Evolutionary conservation across 92 coral and sea anemone species (phyloP).

Genomic region (Phenganax subtilis): DNA sequence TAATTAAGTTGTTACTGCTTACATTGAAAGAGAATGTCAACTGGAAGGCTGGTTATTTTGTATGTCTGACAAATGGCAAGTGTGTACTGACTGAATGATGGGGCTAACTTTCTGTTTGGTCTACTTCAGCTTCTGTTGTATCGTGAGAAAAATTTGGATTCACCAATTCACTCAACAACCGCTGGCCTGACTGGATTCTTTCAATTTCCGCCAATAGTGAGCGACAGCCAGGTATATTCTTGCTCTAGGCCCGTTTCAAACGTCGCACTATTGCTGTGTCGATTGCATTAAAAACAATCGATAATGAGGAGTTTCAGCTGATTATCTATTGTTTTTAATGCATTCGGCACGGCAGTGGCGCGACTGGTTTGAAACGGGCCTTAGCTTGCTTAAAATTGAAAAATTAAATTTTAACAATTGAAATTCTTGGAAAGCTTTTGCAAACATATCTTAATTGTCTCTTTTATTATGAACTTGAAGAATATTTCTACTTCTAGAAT

Average conservation of each 20-base stretch:
- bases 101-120: neutral
- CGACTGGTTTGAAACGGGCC: too few species aligned
- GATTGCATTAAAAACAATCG: neutral
- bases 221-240: constrained; percentile 67
- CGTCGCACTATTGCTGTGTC: neutral
- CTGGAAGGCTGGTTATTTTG: too few species aligned
- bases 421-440: neutral
- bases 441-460: neutral
- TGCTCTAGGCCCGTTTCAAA: neutral
- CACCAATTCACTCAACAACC: constrained; percentile 71
- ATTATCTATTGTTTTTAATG: too few species aligned
- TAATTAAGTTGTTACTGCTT: too few species aligned
- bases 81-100: neutral
- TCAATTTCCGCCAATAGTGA: constrained; percentile 91
- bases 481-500: constrained; percentile 26
- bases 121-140: constrained; percentile 64
- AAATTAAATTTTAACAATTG: neutral
- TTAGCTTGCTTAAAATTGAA: neutral
- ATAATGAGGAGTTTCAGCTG: too few species aligned
- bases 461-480: neutral
- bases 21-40: too few species aligned
- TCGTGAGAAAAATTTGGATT: constrained; percentile 79
- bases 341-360: too few species aligned
- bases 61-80: too few species aligned
- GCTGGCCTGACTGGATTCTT: constrained; percentile 88